Evolutionary conservation across 2,888 invertebrate genomes (phyloP).

Genomic region (Plutella xylostella): DNA sequence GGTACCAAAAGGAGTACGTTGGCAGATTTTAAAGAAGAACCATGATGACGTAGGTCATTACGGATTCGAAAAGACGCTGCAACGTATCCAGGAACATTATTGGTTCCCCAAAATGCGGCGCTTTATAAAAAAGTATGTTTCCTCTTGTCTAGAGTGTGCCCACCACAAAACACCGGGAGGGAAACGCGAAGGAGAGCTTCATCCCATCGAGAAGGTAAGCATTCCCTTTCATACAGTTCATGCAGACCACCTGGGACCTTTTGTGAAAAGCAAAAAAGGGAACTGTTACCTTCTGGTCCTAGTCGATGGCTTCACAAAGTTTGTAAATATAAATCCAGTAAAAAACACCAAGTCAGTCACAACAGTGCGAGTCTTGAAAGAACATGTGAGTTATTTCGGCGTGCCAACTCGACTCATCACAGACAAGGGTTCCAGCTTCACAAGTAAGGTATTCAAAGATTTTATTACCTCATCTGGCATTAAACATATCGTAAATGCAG

Average conservation of each 20-base stretch:
- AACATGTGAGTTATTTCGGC: neutral
- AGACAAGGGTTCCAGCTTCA: slow-evolving; percentile 2
- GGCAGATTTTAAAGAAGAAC: too few species aligned
- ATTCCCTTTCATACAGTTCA: neutral
- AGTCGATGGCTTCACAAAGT: neutral
- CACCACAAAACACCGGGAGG: neutral
- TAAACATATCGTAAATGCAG: slow-evolving; percentile 17
- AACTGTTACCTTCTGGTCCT: neutral
- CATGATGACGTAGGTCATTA: too few species aligned
- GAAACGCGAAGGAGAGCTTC: neutral
- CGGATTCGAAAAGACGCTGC: too few species aligned
- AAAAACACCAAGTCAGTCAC: neutral
- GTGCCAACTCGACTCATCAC: slow-evolving; percentile 1
- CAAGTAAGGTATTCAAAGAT: neutral
- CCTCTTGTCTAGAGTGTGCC: neutral
- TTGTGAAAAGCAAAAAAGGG: neutral
- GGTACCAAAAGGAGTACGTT: too few species aligned
- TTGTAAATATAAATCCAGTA: neutral
- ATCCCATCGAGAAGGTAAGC: neutral
- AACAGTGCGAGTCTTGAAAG: neutral
- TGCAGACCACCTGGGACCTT: neutral
- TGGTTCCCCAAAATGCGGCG: too few species aligned
- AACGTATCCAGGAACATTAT: too few species aligned
- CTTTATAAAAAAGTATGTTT: neutral
- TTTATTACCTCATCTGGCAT: neutral